Evolutionary conservation across 92 coral and sea anemone genomes (phyloP), one percentile per base, ranked within the genome.

Genomic region (Blastomussa wellsi): DNA sequence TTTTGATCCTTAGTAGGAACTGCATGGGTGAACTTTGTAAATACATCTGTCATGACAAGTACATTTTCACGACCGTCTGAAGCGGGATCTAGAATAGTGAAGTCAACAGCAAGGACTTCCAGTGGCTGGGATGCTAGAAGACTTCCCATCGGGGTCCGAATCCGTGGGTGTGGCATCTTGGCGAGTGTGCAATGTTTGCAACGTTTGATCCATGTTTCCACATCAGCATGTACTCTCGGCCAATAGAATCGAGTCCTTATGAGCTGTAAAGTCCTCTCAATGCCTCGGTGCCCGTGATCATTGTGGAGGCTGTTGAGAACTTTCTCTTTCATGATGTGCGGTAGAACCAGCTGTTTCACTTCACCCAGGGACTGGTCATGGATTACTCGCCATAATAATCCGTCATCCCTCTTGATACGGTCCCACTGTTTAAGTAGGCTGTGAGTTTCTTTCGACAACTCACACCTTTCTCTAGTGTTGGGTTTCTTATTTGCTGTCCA

Each of bases 231-330:
- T 87, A 83, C 84, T n/a, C 89, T 66, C 20, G 93, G 91, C 93
- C 93, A 90, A 32, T 91, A 91, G 44, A 76, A 91, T 14, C 92
- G 86, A 19, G 33, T 38, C 32, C 91, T 81, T 24, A 90, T 76
- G 75, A 90, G 80, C 28, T 79, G 62, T 67, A 90, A 44, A 10
- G 87, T 86, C 72, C 95, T 65, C 85, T 89, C 91, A 19, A 79
- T 62, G 14, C 92, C 96, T 33, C 88, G 92, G 41, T 93, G 93
- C 24, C 93, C 93, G 85, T 87, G 76, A 22, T 88, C 88, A 72
- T 85, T 69, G 60, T 92, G 90, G 2, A 88, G 72, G 12, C 93
- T 89, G 44, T 36, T 78, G n/a, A 83, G 36, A 31, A 89, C 89
- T 35, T 79, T 87, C 80, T 86, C 87, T 68, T 82, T 89, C 28